Conservation (phyloP, 2,113 vertebrate genomes). For the Saccopteryx leptura region DNA sequence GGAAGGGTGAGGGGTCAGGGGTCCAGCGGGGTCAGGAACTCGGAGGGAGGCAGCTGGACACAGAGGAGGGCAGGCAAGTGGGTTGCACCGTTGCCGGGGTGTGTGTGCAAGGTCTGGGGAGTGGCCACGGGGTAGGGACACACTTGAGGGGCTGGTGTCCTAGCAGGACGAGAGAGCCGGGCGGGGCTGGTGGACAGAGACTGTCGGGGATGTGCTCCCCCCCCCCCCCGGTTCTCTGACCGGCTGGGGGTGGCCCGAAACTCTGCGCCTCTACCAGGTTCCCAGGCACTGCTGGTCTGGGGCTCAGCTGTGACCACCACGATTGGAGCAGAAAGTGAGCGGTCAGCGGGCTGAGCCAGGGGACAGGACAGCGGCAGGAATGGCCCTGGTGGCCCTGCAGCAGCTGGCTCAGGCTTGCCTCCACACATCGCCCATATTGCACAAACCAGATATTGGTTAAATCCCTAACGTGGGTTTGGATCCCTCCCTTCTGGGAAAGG, state of each 20-base stretch:
- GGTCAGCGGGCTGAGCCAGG: neutral
- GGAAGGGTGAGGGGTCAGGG: accelerated
- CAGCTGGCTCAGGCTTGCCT: neutral
- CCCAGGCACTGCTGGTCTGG: neutral
- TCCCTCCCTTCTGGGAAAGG: neutral
- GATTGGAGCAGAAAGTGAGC: too few relatives aligned
- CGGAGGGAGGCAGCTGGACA: neutral
- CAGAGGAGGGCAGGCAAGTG: neutral
- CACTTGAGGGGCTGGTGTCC: accelerated
- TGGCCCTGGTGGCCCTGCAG: neutral
- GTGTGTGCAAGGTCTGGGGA: neutral
- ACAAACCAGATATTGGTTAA: neutral
- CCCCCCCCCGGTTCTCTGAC: too few relatives aligned
- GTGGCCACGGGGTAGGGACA: neutral
- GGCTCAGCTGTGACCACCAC: neutral
- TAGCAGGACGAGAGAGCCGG: accelerated
- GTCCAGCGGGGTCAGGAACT: neutral
- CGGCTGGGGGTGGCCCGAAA: accelerated
- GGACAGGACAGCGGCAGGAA: accelerated
- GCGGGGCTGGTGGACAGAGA: accelerated
- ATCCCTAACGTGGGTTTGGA: too few relatives aligned
- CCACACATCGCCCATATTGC: accelerated
- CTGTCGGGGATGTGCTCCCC: too few relatives aligned
- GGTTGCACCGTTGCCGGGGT: accelerated
- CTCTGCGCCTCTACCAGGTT: too few relatives aligned